Conservation (phyloP, 2,113 vertebrate genomes). For the Cervus canadensis region DNA sequence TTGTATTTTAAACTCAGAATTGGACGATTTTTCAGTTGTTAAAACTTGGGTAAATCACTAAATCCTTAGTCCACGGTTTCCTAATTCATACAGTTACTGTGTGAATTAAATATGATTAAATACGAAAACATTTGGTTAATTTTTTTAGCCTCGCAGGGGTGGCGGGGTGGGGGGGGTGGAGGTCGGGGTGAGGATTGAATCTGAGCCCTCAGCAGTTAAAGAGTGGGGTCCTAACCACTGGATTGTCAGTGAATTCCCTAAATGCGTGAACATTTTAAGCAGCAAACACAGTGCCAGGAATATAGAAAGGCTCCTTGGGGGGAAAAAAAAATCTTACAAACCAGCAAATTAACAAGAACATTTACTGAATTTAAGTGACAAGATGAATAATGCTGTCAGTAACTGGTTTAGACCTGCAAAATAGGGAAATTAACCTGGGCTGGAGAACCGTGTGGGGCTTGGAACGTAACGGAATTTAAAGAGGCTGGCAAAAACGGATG, state of each 20-base stretch:
- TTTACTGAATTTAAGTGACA: neutral
- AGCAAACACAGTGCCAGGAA: neutral
- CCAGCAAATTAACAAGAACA: neutral
- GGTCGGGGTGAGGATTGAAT: neutral
- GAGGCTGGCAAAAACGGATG: neutral
- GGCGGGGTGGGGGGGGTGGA: neutral
- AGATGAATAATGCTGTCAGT: neutral
- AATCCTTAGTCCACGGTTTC: neutral
- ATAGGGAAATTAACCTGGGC: neutral
- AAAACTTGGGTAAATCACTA: neutral
- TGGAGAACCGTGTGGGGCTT: neutral
- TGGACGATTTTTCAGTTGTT: neutral
- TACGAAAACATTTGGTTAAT: neutral
- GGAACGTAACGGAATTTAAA: neutral
- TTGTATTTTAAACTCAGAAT: neutral
- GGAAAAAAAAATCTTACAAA: neutral
- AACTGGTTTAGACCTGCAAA: neutral
- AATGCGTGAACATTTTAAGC: neutral
- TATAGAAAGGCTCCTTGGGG: neutral
- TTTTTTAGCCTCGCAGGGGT: neutral
- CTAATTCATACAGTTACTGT: neutral
- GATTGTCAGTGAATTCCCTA: neutral
- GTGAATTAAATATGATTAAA: neutral
- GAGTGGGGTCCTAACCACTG: neutral
- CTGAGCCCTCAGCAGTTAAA: neutral